Conservation (phyloP, 2,888 invertebrate species). For the Notocelia uddmanniana region DNA sequence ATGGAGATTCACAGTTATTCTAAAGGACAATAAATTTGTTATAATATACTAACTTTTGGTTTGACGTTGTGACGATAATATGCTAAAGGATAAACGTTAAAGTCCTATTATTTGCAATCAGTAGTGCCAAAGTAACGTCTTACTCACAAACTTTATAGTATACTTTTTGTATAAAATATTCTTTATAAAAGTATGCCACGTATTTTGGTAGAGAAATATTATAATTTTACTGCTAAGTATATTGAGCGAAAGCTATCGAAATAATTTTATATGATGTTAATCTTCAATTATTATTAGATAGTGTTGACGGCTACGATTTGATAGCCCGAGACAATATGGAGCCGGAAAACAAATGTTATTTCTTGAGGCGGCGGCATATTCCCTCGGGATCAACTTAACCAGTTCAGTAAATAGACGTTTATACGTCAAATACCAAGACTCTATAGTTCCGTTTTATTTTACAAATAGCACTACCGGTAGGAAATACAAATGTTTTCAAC, state of each 20-base stretch:
- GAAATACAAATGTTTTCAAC: no score
- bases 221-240: not conserved
- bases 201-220: no score
- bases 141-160: no score
- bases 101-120: not conserved
- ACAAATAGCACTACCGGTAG: no score
- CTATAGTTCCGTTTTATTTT: not conserved
- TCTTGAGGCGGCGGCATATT: not conserved
- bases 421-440: not conserved
- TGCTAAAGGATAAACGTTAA: not conserved
- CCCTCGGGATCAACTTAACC: conserved; percentile 11
- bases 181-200: no score
- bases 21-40: not conserved
- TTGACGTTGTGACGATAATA: not conserved
- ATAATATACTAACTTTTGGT: not conserved
- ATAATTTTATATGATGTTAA: not conserved
- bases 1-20: not conserved
- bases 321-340: conserved; percentile 7
- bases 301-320: conserved; percentile 1
- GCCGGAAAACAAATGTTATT: conserved; percentile 26
- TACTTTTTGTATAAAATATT: no score
- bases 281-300: not conserved
- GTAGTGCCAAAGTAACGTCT: not conserved
- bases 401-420: conserved; percentile 24
- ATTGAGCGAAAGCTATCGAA: not conserved